These are phyloP conservation scores for Lissocephala sabroskyi DNA, from an alignment of 2,888 invertebrate genomes.

Conservation along the genomic window DNA sequence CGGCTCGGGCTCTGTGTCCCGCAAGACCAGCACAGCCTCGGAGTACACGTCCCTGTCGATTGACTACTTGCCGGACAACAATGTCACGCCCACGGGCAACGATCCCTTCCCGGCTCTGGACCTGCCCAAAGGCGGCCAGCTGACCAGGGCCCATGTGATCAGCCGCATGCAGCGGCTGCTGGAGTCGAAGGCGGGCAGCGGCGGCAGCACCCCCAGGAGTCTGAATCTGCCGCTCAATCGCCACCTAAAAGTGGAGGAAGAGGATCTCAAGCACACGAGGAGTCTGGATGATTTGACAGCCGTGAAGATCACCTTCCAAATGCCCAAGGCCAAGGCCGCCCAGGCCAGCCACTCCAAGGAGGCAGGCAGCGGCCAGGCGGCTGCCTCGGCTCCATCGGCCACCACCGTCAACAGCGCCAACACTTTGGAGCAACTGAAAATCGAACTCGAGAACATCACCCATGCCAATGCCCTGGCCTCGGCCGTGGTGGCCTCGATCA, in stretches of 20 bases:
- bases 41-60: constrained; percentile 72
- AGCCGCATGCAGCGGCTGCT: constrained; percentile 40
- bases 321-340: constrained; percentile 38
- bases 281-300: constrained; percentile 52
- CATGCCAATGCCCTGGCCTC: constrained; percentile 73
- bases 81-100: constrained; percentile 66
- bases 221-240: constrained; percentile 55
- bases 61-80: constrained; percentile 76
- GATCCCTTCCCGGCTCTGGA: constrained; percentile 31
- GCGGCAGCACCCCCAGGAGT: constrained; percentile 50
- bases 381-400: too few relatives aligned
- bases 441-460: constrained; percentile 75
- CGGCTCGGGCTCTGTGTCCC: constrained; percentile 70
- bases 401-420: constrained; percentile 66
- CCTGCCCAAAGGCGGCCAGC: constrained; percentile 25
- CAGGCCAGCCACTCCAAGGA: constrained; percentile 12
- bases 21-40: constrained; percentile 76
- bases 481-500: constrained; percentile 57
- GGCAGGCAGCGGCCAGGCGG: constrained; percentile 25
- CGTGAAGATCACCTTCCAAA: constrained; percentile 56
- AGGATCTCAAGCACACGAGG: constrained; percentile 50
- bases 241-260: constrained; percentile 56
- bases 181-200: constrained; percentile 38
- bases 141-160: constrained; percentile 36
- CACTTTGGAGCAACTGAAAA: constrained; percentile 76